Base-by-base conservation (phyloP, 2,113 vertebrate species). In the Anoplopoma fimbria region DNA sequence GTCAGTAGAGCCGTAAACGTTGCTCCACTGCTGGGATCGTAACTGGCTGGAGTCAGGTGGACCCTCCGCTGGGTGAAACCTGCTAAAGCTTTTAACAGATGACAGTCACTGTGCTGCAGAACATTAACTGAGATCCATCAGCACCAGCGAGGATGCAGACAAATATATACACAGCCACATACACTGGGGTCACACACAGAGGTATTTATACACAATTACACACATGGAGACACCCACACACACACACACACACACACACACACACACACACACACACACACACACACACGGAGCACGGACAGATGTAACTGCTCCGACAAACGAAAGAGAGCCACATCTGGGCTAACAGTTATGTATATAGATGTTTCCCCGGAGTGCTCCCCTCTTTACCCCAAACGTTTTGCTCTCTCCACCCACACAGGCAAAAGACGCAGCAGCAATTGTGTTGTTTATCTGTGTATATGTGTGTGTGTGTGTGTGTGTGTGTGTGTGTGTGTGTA, bases 321-420 rank as follows among this genome's bases (percentile, higher is more conserved):
- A 76, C 77, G 34, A 81, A 89, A 60, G 68, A 65, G 81, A 65
- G 53, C 51, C 86, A 92, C 93, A 94, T 94, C 93, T 94, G 93
- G 88, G 86, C 75, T 64, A 86, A 84, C 51, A 31, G 85, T 93
- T 89, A 91, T 77, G 49, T 64, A 69, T 76, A 79, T 62, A 79
- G 70, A 81, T 51, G 69, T 85, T 63, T 86, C 87, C 89, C 90
- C 53, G 80, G 82, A 79, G 87, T 19, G 27, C 67, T 80, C 79
- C 87, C 87, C 69, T 83, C 76, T 36, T 38, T 49, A 63, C 72
- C 79, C 77, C 25, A 53, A 82, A 80, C 47, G 4, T 31, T 78
- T 53, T 4, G 19, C 47, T 57, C 63, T 51, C 57, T 51, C 82
- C 78, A 17, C 61, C 80, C 75, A 65, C 80, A 53, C 62, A 42